These are phyloP conservation scores for Trichechus manatus DNA, from an alignment of 2,113 vertebrate species.

Conservation along the genomic window DNA sequence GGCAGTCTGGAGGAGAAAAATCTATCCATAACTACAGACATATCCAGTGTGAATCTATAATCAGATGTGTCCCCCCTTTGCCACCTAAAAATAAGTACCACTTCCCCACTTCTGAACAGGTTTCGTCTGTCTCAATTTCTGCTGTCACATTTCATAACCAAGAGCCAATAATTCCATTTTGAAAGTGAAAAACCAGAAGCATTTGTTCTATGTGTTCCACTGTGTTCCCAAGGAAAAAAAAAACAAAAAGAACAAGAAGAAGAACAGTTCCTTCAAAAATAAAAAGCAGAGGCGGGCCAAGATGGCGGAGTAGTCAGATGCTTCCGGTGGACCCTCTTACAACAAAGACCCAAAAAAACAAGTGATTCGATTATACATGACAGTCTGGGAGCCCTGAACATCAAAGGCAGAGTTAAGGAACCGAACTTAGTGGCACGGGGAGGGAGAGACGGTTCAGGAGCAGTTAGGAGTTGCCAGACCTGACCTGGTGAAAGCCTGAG, in stretches of 20 bases:
- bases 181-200: neutral
- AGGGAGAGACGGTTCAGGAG: too few species aligned
- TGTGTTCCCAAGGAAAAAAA: neutral
- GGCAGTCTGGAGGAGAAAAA: neutral
- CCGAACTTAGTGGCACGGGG: too few species aligned
- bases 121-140: neutral
- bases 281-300: neutral
- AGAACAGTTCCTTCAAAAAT: neutral
- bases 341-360: too few species aligned
- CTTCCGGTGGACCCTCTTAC: too few species aligned
- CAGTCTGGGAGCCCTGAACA: too few species aligned
- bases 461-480: too few species aligned
- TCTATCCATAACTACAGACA: neutral
- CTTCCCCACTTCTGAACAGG: neutral
- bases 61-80: neutral
- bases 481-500: too few species aligned
- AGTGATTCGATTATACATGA: too few species aligned
- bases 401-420: too few species aligned
- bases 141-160: neutral
- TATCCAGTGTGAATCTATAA: neutral
- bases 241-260: neutral
- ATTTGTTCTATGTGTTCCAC: neutral
- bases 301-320: too few species aligned
- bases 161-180: neutral
- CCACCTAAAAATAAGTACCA: neutral